Percentiles rank a stretch among this genome's conserved stretches.
Conservation (phyloP, 1,140 invertebrate genomes). For the Lasioglossum albipes region DNA sequence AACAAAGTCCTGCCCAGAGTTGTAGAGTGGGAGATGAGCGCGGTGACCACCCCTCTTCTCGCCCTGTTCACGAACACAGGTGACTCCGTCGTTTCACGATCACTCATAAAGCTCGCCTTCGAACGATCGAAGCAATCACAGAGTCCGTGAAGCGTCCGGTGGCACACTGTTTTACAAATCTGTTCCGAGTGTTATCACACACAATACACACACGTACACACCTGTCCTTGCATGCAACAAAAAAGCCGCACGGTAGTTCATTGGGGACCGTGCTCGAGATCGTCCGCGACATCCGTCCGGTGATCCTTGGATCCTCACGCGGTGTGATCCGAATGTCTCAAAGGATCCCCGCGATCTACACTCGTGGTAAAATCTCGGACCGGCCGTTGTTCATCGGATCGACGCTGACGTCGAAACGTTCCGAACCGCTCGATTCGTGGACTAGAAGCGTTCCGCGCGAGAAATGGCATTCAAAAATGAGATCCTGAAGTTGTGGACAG, state of each 20-base stretch:
- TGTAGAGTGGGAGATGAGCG: constrained; percentile 49
- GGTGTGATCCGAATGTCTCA: background rate
- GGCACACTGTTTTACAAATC: background rate
- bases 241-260: background rate
- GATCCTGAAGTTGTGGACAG: constrained; percentile 27
- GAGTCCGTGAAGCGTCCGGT: constrained; percentile 42
- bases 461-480: constrained; percentile 16
- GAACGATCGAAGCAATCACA: constrained; percentile 33
- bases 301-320: background rate
- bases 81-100: constrained; percentile 49
- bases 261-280: too few species aligned
- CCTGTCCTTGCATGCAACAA: background rate
- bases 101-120: constrained; percentile 58
- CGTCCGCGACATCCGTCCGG: background rate
- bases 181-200: background rate
- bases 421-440: too few species aligned
- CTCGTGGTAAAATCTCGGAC: background rate
- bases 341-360: background rate
- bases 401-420: too few species aligned
- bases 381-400: too few species aligned
- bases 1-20: constrained; percentile 25
- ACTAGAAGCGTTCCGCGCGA: too few species aligned
- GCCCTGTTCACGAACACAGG: constrained; percentile 42
- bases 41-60: constrained; percentile 54
- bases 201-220: too few species aligned